These are phyloP conservation scores for Cryptoblepharus egeriae DNA, from an alignment of 2,797 vertebrate genomes.

Conservation along the genomic window DNA sequence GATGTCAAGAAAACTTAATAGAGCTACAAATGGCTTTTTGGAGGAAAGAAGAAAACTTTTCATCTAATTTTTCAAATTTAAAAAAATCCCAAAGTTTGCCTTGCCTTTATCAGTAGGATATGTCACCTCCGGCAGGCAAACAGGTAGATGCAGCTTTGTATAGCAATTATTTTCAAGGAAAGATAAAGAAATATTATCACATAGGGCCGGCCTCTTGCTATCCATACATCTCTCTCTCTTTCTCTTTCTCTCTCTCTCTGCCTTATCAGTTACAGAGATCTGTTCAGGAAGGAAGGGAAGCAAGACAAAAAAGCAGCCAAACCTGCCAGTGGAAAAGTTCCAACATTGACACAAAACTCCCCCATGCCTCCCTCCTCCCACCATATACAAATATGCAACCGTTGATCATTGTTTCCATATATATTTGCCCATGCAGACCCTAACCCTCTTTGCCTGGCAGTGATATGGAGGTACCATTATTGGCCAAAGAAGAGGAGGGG, in stretches of 20 bases:
- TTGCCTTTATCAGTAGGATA: conserved; percentile 71
- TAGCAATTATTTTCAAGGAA: conserved; percentile 76
- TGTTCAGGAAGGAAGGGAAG: conserved; percentile 80
- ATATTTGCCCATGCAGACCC: background rate
- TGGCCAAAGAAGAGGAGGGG: background rate
- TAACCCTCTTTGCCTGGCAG: no score
- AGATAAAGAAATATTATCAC: conserved; percentile 77
- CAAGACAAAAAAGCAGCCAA: conserved; percentile 68
- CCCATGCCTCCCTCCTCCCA: background rate
- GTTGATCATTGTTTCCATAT: background rate
- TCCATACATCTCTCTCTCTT: conserved; percentile 69
- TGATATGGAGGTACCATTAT: background rate
- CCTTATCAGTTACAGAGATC: conserved; percentile 85
- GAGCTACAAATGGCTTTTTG: background rate
- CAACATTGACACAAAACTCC: conserved; percentile 41
- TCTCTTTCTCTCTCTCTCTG: conserved; percentile 69
- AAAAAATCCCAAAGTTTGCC: conserved; percentile 60
- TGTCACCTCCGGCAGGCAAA: conserved; percentile 76
- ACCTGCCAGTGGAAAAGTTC: conserved; percentile 61
- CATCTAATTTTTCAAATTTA: background rate
- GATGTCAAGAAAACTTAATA: background rate
- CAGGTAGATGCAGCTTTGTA: conserved; percentile 78
- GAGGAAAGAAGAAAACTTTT: background rate
- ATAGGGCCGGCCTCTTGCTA: conserved; percentile 67
- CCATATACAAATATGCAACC: background rate